phyloP scores from a whole-genome alignment of 2,888 invertebrate species.

The Callinectes sapidus region DNA sequence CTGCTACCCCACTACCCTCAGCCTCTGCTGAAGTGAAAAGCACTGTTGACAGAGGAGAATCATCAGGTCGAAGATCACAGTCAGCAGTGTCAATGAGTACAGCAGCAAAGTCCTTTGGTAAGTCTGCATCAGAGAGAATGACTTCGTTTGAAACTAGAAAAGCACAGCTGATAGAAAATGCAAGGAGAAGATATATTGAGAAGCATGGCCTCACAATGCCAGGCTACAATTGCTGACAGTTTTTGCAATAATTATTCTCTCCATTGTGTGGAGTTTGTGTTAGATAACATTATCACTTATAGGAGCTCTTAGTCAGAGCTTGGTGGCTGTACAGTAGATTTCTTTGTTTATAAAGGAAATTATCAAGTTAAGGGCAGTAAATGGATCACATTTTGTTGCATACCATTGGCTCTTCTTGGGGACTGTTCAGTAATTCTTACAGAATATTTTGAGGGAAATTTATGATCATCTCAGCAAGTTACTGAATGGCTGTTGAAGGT shows the following conservation, averaged over 20 bases:
- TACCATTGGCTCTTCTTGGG: neutral
- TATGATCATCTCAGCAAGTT: neutral
- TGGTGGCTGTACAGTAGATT: conserved; percentile 28
- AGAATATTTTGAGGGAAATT: neutral
- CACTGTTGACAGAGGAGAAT: neutral
- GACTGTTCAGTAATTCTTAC: neutral
- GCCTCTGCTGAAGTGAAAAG: conserved; percentile 47
- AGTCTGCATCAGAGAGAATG: conserved; percentile 80
- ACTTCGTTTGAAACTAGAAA: conserved; percentile 88
- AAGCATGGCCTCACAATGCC: conserved; percentile 68
- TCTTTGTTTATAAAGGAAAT: conserved; percentile 24
- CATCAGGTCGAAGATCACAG: conserved; percentile 5
- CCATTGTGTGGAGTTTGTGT: conserved; percentile 43
- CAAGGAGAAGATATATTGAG: conserved; percentile 79
- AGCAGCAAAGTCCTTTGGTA: conserved; percentile 76
- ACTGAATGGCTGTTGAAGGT: neutral
- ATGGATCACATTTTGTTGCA: conserved; percentile 16
- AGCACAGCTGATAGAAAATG: conserved; percentile 85
- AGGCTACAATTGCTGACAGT: conserved; percentile 64
- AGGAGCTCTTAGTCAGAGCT: conserved; percentile 47
- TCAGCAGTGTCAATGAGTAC: conserved; percentile 74
- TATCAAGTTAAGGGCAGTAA: neutral
- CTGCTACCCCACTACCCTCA: conserved; percentile 34
- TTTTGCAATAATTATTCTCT: conserved; percentile 42
- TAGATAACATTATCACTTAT: conserved; percentile 46